These are phyloP conservation scores for Dromius quadrimaculatus DNA, from an alignment of 2,888 invertebrate species.

Conservation along the genomic window DNA sequence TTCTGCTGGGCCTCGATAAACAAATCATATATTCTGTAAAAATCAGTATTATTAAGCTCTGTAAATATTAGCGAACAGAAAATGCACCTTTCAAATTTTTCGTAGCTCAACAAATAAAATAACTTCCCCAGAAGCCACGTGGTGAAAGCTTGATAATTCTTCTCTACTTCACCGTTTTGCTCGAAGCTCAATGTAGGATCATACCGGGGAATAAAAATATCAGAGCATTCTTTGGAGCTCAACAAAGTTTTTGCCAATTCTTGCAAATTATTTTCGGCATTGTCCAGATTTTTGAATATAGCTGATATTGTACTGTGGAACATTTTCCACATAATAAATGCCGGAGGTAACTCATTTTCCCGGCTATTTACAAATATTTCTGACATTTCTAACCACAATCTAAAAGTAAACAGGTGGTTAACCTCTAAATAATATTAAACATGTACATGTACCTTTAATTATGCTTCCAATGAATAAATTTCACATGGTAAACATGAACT, in stretches of 20 bases:
- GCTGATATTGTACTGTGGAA: conserved; percentile 73
- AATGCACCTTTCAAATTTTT: conserved; percentile 67
- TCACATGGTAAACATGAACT: not conserved
- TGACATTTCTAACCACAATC: not conserved
- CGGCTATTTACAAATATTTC: not conserved
- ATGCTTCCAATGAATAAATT: not conserved
- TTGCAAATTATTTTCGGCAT: conserved; percentile 70
- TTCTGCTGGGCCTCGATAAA: conserved; percentile 71
- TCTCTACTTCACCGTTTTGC: conserved; percentile 65
- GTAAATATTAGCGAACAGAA: conserved; percentile 14
- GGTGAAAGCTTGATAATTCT: conserved; percentile 69
- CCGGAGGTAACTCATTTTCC: conserved; percentile 54
- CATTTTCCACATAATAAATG: conserved; percentile 72
- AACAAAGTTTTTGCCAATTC: conserved; percentile 72
- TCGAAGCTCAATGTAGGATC: conserved; percentile 67
- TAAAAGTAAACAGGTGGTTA: conserved; percentile 18
- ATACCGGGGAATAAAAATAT: conserved; percentile 69
- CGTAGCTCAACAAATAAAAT: conserved; percentile 73
- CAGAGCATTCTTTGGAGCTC: conserved; percentile 71
- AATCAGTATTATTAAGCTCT: conserved; percentile 41
- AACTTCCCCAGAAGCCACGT: conserved; percentile 77
- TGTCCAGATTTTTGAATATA: conserved; percentile 71
- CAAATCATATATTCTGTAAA: conserved; percentile 69
- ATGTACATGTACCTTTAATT: not conserved
- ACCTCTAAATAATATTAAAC: conserved; percentile 8